phyloP scores from a whole-genome alignment of 1,140 invertebrate species.

The Bombus waltoni region DNA sequence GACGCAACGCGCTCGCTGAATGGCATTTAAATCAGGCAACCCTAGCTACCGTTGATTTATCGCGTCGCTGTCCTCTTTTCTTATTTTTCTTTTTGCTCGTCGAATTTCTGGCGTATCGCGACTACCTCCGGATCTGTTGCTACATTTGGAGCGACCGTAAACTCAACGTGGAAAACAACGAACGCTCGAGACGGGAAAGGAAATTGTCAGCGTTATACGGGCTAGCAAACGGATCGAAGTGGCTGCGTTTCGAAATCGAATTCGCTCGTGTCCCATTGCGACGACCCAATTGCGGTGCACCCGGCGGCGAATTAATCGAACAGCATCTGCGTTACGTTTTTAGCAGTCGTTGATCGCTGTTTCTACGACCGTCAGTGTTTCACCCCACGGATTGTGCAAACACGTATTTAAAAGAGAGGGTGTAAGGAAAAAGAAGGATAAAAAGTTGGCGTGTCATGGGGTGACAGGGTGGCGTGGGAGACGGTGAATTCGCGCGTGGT shows the following conservation, averaged over 20 bases:
- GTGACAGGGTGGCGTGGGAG: background rate
- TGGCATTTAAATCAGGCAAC: constrained; percentile 32
- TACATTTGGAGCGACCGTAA: constrained; percentile 47
- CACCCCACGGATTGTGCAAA: background rate
- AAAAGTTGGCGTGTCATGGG: background rate
- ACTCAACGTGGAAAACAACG: constrained; percentile 1
- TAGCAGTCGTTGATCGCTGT: background rate
- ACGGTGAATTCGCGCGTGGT: background rate
- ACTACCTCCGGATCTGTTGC: constrained; percentile 1
- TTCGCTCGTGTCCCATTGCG: constrained; percentile 25
- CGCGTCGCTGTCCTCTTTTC: background rate
- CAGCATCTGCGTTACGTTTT: constrained; percentile 26
- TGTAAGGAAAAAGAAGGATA: background rate
- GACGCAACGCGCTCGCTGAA: background rate
- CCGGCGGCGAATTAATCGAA: constrained; percentile 48
- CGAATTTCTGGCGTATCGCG: constrained; percentile 21
- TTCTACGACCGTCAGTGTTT: background rate
- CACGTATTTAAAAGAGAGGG: background rate
- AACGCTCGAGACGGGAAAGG: constrained; percentile 27
- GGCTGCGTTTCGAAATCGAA: constrained; percentile 38
- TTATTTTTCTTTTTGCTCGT: background rate
- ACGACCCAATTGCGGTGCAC: constrained; percentile 42
- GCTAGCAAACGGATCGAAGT: background rate
- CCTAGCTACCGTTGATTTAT: constrained; percentile 41
- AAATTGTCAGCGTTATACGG: constrained; percentile 21